phyloP scores from a whole-genome alignment of 2,113 vertebrate species.

The Eolophus roseicapilla region DNA sequence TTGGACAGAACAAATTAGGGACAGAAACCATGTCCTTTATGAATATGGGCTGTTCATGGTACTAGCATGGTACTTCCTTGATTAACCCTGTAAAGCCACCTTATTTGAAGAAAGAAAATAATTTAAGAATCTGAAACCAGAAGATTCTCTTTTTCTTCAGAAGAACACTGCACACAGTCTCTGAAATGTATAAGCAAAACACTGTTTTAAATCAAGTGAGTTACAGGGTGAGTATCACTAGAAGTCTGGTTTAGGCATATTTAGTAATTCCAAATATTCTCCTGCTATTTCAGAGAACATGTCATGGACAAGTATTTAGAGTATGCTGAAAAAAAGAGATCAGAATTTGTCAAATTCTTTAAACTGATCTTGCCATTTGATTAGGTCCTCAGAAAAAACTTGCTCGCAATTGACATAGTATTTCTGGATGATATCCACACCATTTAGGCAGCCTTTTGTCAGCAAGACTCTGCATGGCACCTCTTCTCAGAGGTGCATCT shows the following conservation, averaged over 20 bases:
- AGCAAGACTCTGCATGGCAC: neutral
- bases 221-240: fast-evolving
- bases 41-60: neutral
- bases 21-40: slow-evolving; percentile 40
- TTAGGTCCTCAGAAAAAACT: neutral
- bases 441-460: neutral
- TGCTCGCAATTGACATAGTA: neutral
- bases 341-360: neutral
- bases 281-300: neutral
- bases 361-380: neutral
- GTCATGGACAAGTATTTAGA: neutral
- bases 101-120: neutral
- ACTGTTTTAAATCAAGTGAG: neutral
- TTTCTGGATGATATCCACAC: neutral
- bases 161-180: fast-evolving
- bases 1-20: slow-evolving; percentile 72
- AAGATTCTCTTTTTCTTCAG: neutral
- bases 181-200: neutral
- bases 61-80: neutral
- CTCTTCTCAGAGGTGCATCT: neutral
- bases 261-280: neutral
- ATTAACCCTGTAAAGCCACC: neutral
- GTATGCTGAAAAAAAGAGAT: neutral
- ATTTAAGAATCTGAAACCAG: neutral
- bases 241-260: fast-evolving